Conservation (phyloP, 2,797 vertebrate genomes). For the Cryptoprocta ferox region DNA sequence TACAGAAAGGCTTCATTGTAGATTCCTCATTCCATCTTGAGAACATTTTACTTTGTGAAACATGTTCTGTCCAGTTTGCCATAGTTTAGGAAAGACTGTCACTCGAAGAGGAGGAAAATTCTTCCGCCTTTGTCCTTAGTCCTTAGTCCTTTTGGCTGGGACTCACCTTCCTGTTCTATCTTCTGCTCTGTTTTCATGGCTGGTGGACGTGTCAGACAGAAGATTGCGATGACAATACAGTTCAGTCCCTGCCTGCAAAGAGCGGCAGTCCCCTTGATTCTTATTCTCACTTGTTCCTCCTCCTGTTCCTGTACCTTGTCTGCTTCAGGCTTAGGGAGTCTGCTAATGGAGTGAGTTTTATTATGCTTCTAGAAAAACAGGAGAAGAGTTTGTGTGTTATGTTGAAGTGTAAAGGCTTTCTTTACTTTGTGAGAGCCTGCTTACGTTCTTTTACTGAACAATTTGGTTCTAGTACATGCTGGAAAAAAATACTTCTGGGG, state of each 20-base stretch:
- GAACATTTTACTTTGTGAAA: not conserved
- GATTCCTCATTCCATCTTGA: not conserved
- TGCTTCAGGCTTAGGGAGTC: not conserved
- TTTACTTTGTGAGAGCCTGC: not conserved
- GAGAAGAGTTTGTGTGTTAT: not conserved
- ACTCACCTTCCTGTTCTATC: not conserved
- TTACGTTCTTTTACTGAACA: not conserved
- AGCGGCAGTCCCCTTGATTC: fast-evolving
- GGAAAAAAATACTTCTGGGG: slow-evolving; percentile 92
- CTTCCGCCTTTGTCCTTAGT: fast-evolving
- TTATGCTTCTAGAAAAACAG: not conserved
- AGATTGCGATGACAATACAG: not conserved
- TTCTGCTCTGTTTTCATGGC: not conserved
- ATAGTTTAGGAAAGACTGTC: not conserved
- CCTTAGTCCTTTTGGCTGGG: not conserved
- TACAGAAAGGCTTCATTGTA: not conserved
- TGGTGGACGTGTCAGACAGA: no score
- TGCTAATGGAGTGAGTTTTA: not conserved
- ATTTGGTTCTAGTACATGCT: slow-evolving; percentile 88
- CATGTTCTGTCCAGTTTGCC: not conserved
- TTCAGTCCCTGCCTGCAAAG: not conserved
- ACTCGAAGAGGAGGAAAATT: not conserved
- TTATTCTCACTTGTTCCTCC: not conserved
- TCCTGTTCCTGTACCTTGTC: not conserved
- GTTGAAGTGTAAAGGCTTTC: not conserved